Evolutionary conservation across 2,888 invertebrate species (phyloP), one percentile per base, ranked within the genome.

Genomic region (Drosophila setosimentum): DNA sequence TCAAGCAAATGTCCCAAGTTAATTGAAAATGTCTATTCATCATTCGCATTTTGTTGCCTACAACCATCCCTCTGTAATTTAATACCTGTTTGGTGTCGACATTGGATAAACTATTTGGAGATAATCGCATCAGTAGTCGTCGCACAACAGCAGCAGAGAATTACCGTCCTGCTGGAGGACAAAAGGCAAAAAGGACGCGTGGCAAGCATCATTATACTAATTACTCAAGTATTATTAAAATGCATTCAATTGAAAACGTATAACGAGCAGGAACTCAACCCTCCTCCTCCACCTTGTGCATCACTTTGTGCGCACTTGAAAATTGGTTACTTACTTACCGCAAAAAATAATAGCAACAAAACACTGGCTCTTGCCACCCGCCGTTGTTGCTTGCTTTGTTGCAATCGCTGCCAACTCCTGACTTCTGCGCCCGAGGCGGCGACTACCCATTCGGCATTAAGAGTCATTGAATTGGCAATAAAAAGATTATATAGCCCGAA

Each of bases 11-110:
- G 82, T 76, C 62, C 68, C 63, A 75, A 45, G 88, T 83, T 92
- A 92, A 92, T 90, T 91, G 90, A 92, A 91, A 90, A 88, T 70
- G 78, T 75, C 87, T 88, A 92, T 91, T 91, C 90, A 92, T 91
- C 91, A 91, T 88, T 60, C 63, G 66, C 24, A 54, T 35, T 54
- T 21, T 29, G 30, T 50, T 32, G 21, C 21, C 33, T 21, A 29
- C 50, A 40, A 7, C 42, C 30, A 57, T 16, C 24, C 30, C 32
- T 45, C 32, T 68, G 85, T 82, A 89, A 85, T 81, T 54, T 70
- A 83, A 89, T 85, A 85, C 89, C 87, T 84, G 86, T 71, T 68
- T 50, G 65, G 30, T 48, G 58, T 61, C 49, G 29, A 40, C 21
- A 42, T 42, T 60, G 62, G 21, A 60, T 73, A 68, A 76, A 70